phyloP scores from a whole-genome alignment of 92 coral and sea anemone genomes.

The Epizoanthus illoricatus region DNA sequence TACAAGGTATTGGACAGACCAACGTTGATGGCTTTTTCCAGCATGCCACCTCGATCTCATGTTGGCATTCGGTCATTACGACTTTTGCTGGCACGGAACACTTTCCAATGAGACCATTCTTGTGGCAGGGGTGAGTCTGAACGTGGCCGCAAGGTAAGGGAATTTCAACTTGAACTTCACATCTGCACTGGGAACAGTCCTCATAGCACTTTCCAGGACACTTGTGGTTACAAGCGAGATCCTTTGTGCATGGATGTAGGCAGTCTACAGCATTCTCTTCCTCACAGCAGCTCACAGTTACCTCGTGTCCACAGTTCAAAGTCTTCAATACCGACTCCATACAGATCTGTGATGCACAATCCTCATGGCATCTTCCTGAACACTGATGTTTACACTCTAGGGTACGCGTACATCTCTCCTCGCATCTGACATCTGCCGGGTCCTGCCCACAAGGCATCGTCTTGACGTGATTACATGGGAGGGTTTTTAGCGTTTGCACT shows the following conservation, averaged over 20 bases:
- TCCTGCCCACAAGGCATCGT: constrained; percentile 53
- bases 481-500: constrained; percentile 23
- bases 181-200: too few species aligned
- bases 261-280: not conserved
- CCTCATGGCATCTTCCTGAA: constrained; percentile 56
- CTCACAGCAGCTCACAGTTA: not conserved
- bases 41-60: too few species aligned
- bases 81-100: too few species aligned
- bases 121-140: too few species aligned
- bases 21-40: too few species aligned
- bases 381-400: constrained; percentile 72
- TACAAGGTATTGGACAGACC: too few species aligned
- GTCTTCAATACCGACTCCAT: constrained; percentile 29
- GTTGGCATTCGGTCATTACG: too few species aligned
- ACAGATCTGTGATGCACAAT: constrained; percentile 50
- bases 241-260: constrained; percentile 2
- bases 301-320: constrained; percentile 44
- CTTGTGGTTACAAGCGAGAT: constrained; percentile 11
- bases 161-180: too few species aligned
- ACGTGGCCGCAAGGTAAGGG: too few species aligned
- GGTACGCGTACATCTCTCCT: constrained; percentile 33
- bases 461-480: constrained; percentile 58
- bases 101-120: too few species aligned
- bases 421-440: constrained; percentile 43
- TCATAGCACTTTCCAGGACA: constrained; percentile 26